Percentiles rank a stretch among this genome's conserved stretches.
phyloP scores from a whole-genome alignment of 2,113 vertebrate genomes.

The Sialia sialis region DNA sequence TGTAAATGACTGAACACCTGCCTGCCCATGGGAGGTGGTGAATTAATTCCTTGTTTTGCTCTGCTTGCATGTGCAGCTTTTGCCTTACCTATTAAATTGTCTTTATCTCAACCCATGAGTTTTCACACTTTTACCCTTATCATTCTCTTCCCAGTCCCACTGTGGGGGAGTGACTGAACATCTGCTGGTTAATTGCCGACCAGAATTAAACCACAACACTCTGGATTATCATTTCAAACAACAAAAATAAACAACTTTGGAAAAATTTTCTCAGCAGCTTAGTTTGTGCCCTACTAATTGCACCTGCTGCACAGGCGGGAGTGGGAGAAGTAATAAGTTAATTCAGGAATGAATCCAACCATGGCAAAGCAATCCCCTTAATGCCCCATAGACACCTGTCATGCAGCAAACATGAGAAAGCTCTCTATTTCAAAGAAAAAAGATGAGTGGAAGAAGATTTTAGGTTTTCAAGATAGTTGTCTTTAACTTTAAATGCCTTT shows the following conservation, averaged over 20 bases:
- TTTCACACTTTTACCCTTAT: neutral
- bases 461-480: neutral
- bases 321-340: neutral
- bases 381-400: neutral
- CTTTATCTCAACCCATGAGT: neutral
- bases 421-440: neutral
- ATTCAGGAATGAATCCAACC: neutral
- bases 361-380: neutral
- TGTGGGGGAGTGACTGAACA: rapidly evolving
- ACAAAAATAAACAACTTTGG: neutral
- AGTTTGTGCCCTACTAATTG: neutral
- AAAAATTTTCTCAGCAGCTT: neutral
- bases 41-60: neutral
- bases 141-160: neutral
- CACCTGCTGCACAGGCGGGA: neutral
- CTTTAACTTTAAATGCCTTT: neutral
- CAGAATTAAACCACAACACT: neutral
- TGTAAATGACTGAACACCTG: neutral
- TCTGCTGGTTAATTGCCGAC: neutral
- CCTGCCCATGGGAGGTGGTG: neutral
- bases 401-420: neutral
- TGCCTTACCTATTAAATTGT: neutral
- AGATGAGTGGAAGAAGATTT: neutral
- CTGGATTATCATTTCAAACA: neutral
- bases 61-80: rapidly evolving